Evolutionary conservation across 2,888 invertebrate species (phyloP), one percentile per base, ranked within the genome.

Genomic region (Leptinotarsa haldemani): DNA sequence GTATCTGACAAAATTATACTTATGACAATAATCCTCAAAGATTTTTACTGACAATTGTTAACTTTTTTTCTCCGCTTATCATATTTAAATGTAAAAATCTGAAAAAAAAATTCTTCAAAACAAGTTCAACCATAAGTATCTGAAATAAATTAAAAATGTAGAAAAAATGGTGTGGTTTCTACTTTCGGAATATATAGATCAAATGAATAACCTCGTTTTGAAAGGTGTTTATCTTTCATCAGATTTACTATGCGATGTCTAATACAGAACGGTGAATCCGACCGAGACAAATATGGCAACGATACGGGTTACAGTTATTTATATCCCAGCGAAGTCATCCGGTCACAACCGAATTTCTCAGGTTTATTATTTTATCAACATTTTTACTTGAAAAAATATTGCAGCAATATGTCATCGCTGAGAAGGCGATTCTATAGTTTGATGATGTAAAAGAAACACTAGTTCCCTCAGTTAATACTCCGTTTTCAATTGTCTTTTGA

Each of bases 221-320:
- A 22, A 30, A 67, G 53, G 40, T 67, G 52, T 53, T 52, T 65
- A 47, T 71, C 16, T 46, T 46, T 52, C 52, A 12, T 66, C 25
- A 52, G n/a, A 67, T 53, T 67, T 66, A 25, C 64, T 40, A 47
- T 48, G 61, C 53, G 64, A 64, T 71, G 77, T 61, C 68, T 65
- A 73, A 74, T 77, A 71, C 46, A 68, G 70, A 71, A 73, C 74
- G 74, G 61, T 70, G 70, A 70, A 76, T 79, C 77, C 80, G 70
- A 76, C 76, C 83, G 78, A 74, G 81, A 82, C 83, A 81, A 83
- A 83, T 83, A 83, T 82, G 83, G 83, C 80, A 76, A 77, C 79
- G 81, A 79, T 80, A 74, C 65, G 70, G 74, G 77, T 70, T 68
- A 68, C 66, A 77, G 80, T 80, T 83, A 83, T 83, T 83, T 83